phyloP scores from a whole-genome alignment of 2,113 vertebrate species.

The Pseudonaja textilis region DNA sequence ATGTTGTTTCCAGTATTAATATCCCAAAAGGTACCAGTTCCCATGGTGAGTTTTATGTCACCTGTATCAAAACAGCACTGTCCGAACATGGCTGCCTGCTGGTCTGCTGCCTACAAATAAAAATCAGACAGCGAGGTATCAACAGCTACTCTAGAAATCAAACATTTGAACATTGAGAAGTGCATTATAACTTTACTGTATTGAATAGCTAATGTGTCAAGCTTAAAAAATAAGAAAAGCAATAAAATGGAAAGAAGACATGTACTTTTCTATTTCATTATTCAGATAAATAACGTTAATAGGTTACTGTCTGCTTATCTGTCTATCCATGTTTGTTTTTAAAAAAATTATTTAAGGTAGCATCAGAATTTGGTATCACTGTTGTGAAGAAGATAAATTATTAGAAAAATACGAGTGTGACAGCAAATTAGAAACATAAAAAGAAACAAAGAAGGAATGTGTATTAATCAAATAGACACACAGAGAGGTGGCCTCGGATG shows the following conservation, averaged over 20 bases:
- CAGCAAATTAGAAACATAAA: neutral
- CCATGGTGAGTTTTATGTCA: conserved; percentile 95
- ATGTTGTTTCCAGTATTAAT: conserved; percentile 89
- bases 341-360: neutral
- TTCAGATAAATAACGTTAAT: neutral
- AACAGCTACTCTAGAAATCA: neutral
- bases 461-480: neutral
- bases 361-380: neutral
- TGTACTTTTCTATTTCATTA: neutral
- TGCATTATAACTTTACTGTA: neutral
- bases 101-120: conserved; percentile 84
- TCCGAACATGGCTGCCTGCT: conserved; percentile 97
- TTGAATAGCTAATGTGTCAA: neutral
- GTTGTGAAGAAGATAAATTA: neutral
- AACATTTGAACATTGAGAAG: neutral
- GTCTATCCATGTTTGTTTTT: neutral
- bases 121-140: neutral
- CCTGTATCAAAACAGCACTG: conserved; percentile 92
- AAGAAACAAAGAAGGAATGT: neutral
- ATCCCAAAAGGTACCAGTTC: conserved; percentile 93
- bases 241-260: neutral
- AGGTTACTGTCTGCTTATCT: neutral
- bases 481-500: neutral
- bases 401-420: neutral
- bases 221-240: neutral